Base-by-base conservation (phyloP, 2,888 invertebrate species). In the Anaspis maculata region DNA sequence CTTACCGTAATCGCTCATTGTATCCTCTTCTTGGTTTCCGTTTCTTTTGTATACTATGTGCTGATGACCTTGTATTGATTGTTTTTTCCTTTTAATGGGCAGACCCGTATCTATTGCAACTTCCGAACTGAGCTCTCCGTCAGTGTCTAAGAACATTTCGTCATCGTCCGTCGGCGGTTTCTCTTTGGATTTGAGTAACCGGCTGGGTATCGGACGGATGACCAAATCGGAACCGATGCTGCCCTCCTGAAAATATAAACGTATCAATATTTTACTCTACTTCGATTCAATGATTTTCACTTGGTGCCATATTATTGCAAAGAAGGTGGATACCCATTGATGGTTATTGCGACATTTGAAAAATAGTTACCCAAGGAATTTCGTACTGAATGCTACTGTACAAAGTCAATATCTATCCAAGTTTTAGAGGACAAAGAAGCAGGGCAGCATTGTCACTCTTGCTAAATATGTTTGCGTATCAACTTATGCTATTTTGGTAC, bases 171-270 rank as follows among this genome's bases (percentile, higher is more conserved):
- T 35, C 57, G 44, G 38, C 32, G 39, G 44, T 37, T 42, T 47
- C 28, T 42, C 31, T 21, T 62, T 55, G 15, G 36, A 46, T 33
- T 32, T 46, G 2, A 51, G 72, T 54, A 89, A 72, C 40, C 83
- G 76, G 50, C 78, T 70, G 27, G 91, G 90, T 44, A 91, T 70
- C 40, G 92, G 90, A 52, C 85, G 77, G 60, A 94, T 87, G 49
- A 92, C 85, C 59, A 90, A 68, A 54, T 89, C 83, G 63, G 85
- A 78, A 43, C 92, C 92, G 47, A 94, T 88, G 51, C 89, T 89
- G 49, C 92, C 92, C 68, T 92, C 89, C 91, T 92, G 72, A 41
- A 51, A 51, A 28, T 12, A 21, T 7, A 6, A 27, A 13, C n/a
- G 3, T 27, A 16, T n/a, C 25, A 25, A 10, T 25, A 25, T 25